Evolutionary conservation across 2,797 vertebrate genomes (phyloP).

Genomic region (Notamacropus eugenii): DNA sequence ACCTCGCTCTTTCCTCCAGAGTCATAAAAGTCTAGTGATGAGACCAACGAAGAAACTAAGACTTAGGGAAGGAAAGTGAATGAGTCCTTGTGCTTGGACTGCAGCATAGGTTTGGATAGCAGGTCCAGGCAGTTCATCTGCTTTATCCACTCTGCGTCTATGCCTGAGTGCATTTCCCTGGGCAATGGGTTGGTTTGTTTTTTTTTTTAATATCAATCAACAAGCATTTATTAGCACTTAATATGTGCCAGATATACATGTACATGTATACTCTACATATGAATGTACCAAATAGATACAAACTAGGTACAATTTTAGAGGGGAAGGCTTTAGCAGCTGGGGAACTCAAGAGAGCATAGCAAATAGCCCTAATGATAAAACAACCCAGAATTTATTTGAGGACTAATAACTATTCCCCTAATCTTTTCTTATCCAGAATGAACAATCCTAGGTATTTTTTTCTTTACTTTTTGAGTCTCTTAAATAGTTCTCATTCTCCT

Average conservation of each 20-base stretch:
- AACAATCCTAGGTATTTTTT: constrained; percentile 21
- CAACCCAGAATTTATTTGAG: not conserved
- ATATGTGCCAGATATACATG: not conserved
- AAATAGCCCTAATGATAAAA: not conserved
- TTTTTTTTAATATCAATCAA: not conserved
- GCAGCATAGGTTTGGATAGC: not conserved
- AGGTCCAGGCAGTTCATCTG: not conserved
- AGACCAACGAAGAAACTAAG: not conserved
- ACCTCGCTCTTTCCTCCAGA: not conserved
- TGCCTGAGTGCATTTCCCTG: not conserved
- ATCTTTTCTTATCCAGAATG: constrained; percentile 7
- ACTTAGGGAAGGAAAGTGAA: not conserved
- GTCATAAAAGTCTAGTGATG: not conserved
- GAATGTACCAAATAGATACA: not conserved
- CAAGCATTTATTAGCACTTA: not conserved
- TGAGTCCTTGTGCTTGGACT: not conserved
- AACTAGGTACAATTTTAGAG: not conserved
- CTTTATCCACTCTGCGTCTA: not conserved
- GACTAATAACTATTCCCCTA: not conserved
- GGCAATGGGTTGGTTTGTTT: not conserved
- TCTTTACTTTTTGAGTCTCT: not conserved
- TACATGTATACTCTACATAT: not conserved
- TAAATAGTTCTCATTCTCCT: not conserved
- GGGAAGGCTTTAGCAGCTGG: not conserved
- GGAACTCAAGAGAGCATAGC: not conserved